Evolutionary conservation across 2,113 vertebrate species (phyloP).

Genomic region (Desmodus rotundus): DNA sequence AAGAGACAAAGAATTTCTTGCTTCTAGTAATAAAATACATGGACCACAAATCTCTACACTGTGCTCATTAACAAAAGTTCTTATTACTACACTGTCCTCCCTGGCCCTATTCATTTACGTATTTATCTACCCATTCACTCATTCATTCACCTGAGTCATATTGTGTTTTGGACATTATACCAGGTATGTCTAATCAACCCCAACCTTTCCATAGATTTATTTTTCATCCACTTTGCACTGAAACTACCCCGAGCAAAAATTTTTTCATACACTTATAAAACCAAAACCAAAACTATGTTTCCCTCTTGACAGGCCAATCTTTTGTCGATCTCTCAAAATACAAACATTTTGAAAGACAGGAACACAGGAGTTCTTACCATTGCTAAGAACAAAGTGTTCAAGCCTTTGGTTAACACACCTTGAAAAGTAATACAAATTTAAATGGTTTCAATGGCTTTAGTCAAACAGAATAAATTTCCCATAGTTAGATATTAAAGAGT

Average conservation of each 20-base stretch:
- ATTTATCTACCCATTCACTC: background rate
- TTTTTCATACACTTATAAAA: background rate
- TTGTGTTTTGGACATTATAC: background rate
- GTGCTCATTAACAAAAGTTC: background rate
- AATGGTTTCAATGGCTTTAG: background rate
- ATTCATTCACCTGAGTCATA: background rate
- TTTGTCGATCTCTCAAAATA: background rate
- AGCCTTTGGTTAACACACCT: background rate
- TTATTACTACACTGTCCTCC: background rate
- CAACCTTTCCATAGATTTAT: background rate
- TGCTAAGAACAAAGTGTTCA: background rate
- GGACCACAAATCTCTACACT: background rate
- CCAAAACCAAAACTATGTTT: background rate
- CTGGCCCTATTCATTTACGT: background rate
- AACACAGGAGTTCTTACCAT: background rate
- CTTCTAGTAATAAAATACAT: background rate
- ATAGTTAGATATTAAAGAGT: background rate
- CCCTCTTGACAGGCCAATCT: background rate
- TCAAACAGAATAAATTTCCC: slow-evolving; percentile 17
- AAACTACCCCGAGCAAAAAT: background rate
- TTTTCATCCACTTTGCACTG: background rate
- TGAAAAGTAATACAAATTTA: slow-evolving; percentile 5
- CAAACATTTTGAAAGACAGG: background rate
- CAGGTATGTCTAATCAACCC: background rate
- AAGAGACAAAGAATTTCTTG: background rate